phyloP scores from a whole-genome alignment of 1,140 invertebrate species.

The Drosophila gunungcola region DNA sequence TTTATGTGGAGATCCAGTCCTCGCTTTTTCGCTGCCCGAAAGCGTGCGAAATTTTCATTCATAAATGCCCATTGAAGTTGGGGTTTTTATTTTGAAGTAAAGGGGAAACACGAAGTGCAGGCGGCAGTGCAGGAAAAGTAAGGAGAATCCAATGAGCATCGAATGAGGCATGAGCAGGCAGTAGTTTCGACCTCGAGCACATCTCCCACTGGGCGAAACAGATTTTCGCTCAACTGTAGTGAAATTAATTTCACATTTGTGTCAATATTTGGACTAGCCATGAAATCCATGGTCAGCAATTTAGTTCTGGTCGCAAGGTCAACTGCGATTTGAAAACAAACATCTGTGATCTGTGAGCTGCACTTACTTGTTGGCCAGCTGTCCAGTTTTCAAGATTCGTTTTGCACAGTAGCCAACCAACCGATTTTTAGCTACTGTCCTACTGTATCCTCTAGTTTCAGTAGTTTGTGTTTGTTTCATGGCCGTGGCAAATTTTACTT shows the following conservation, averaged over 20 bases:
- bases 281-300: slow-evolving; percentile 52
- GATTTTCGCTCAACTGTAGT: slow-evolving; percentile 58
- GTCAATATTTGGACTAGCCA: slow-evolving; percentile 74
- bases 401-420: slow-evolving; percentile 42
- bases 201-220: slow-evolving; percentile 49
- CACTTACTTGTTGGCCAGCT: slow-evolving; percentile 27
- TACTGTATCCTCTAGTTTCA: slow-evolving; percentile 26
- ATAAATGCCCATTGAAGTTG: slow-evolving; percentile 52
- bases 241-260: slow-evolving; percentile 78
- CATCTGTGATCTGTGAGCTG: slow-evolving; percentile 22
- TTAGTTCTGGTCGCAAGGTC: slow-evolving; percentile 80
- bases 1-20: background rate
- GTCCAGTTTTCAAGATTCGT: slow-evolving; percentile 25
- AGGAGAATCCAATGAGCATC: background rate
- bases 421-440: slow-evolving; percentile 40
- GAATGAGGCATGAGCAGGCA: slow-evolving; percentile 44
- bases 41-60: slow-evolving; percentile 76
- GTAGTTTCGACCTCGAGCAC: background rate
- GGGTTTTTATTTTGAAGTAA: background rate
- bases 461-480: slow-evolving; percentile 5
- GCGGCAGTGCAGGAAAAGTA: too few species aligned
- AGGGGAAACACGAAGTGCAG: background rate
- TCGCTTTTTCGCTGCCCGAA: slow-evolving; percentile 20
- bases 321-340: slow-evolving; percentile 33
- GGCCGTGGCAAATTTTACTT: slow-evolving; percentile 60